These are phyloP conservation scores for Galaxias olidus DNA, from an alignment of 2,797 vertebrate genomes.

Conservation along the genomic window DNA sequence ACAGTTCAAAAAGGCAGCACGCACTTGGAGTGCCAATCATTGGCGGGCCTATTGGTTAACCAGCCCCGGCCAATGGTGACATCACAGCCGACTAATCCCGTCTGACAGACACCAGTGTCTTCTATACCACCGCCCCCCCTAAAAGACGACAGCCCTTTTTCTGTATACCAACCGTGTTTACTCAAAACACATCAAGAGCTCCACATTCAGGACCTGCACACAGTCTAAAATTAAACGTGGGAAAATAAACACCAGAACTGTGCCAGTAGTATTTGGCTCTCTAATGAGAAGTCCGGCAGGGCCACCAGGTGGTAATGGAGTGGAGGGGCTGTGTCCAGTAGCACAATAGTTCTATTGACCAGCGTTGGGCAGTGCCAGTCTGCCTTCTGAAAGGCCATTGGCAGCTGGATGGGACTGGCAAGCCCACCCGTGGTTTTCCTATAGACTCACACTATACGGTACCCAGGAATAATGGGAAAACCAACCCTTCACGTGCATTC, in stretches of 20 bases:
- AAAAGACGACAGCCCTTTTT: slow-evolving; percentile 41
- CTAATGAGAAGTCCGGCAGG: slow-evolving; percentile 64
- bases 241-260: slow-evolving; percentile 13
- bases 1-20: slow-evolving; percentile 50
- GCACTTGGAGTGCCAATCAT: slow-evolving; percentile 36
- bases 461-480: slow-evolving; percentile 52
- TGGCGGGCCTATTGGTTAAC: too few species aligned
- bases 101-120: too few species aligned
- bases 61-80: too few species aligned
- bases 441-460: slow-evolving; percentile 42
- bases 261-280: slow-evolving; percentile 38
- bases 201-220: too few species aligned
- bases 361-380: slow-evolving; percentile 32
- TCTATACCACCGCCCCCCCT: too few species aligned
- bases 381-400: slow-evolving; percentile 32
- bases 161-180: slow-evolving; percentile 14
- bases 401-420: slow-evolving; percentile 39
- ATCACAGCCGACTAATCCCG: too few species aligned
- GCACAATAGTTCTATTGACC: neutral
- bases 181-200: too few species aligned
- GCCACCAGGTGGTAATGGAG: slow-evolving; percentile 25
- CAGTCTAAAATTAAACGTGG: slow-evolving; percentile 30
- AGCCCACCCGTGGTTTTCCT: slow-evolving; percentile 45
- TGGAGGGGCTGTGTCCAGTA: slow-evolving; percentile 45
- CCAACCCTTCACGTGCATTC: slow-evolving; percentile 26